Percentiles rank a stretch among this genome's conserved stretches.
Conservation (phyloP, 2,113 vertebrate species). For the Numenius arquata region DNA sequence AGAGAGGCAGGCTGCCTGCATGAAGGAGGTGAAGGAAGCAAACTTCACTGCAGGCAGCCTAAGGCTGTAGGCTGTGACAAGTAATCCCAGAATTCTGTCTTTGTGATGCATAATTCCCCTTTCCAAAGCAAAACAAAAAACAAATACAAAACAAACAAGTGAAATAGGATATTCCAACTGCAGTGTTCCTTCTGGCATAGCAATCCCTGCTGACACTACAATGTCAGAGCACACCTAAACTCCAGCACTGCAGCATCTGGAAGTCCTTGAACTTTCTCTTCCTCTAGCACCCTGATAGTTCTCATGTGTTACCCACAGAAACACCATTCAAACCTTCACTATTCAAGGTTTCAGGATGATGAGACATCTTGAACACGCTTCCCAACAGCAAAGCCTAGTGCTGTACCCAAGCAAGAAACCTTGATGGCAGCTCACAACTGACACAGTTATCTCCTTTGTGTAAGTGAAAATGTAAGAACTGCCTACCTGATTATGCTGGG, state of each 20-base stretch:
- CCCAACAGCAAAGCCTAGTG: not conserved
- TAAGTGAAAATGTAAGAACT: not conserved
- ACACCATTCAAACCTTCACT: not conserved
- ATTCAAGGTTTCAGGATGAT: not conserved
- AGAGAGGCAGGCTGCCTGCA: not conserved
- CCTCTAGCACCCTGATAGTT: not conserved
- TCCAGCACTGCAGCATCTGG: not conserved
- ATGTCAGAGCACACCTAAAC: not conserved
- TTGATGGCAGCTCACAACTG: not conserved
- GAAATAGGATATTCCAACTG: not conserved
- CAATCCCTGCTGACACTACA: not conserved
- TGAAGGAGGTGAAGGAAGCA: not conserved
- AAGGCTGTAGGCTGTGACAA: not conserved
- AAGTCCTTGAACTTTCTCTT: not conserved
- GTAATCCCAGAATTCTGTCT: not conserved
- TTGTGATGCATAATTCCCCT: not conserved
- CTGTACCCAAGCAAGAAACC: not conserved
- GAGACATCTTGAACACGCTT: not conserved
- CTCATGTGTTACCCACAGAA: not conserved
- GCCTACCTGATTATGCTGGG: not conserved
- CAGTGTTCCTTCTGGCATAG: not conserved
- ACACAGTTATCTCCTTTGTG: not conserved
- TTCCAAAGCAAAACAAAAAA: not conserved
- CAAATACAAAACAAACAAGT: not conserved
- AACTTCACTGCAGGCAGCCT: not conserved